Evolutionary conservation across 2,888 invertebrate species (phyloP), one percentile per base, ranked within the genome.

Genomic region (Gymnoscelis rufifasciata): DNA sequence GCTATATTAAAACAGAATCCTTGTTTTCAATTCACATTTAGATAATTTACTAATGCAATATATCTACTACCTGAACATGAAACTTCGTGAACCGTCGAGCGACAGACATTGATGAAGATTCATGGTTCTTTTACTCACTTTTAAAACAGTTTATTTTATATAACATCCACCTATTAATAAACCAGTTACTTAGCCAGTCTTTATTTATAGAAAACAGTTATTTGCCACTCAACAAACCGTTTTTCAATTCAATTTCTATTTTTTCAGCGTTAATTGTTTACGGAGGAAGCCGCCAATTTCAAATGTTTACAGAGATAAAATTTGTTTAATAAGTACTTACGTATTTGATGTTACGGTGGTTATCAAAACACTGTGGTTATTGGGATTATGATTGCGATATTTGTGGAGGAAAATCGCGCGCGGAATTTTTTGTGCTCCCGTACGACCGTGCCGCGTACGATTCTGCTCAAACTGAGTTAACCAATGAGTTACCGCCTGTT

Each of bases 251-350:
- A 49, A 29, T 51, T 40, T 46, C 49, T 48, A 44, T 49, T 54
- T 57, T 53, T 41, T 38, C 51, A 43, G 35, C 51, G 46, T 43
- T 56, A 58, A 61, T 63, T 70, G 62, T 67, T 70, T 71, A 62
- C 59, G 51, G 49, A 54, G 45, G 66, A 56, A 59, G 59, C 60
- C 60, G 64, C 61, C 59, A 62, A 71, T 66, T 58, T 59, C 51
- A 57, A 62, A 56, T 74, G 71, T 76, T 74, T 76, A 76, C 70
- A 59, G 52, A 71, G 71, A 74, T 74, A 76, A 76, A 67, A 74
- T 54, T 38, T 53, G 56, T 47, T 45, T 52, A 14, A 50, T 49
- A 36, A 43, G 31, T 68, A 71, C 72, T 70, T 68, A 74, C 71
- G 45, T 56, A 56, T 60, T 23, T 62, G 64, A 63, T 66, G 58